A percentile compares a stretch with the other conserved stretches of the same genome.
Conservation (phyloP, 2,888 invertebrate genomes). For the Xestia c-nigrum region DNA sequence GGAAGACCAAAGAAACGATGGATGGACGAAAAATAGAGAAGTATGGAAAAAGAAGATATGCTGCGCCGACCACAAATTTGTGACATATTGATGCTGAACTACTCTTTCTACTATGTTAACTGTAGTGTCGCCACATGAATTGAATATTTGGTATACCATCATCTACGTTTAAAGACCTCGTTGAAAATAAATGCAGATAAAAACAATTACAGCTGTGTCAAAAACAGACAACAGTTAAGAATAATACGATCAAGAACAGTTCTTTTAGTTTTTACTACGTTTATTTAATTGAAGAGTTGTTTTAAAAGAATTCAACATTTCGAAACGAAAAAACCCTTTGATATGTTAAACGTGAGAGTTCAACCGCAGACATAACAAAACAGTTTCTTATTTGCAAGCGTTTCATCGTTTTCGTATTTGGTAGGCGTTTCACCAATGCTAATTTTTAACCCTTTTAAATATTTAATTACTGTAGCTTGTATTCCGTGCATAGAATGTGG, state of each 20-base stretch:
- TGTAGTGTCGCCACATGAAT: too few relatives aligned
- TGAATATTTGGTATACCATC: neutral
- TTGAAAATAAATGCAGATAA: neutral
- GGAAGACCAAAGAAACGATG: too few relatives aligned
- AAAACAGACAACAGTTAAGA: neutral
- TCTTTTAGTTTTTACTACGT: neutral
- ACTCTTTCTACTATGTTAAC: too few relatives aligned
- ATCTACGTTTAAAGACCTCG: neutral
- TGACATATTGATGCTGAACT: too few relatives aligned
- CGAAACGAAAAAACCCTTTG: conserved; percentile 21
- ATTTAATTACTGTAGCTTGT: conserved; percentile 24
- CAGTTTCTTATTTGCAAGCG: neutral
- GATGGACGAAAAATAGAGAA: too few relatives aligned
- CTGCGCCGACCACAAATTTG: too few relatives aligned
- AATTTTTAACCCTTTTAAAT: conserved; percentile 25
- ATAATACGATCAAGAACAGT: neutral
- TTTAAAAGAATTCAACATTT: neutral
- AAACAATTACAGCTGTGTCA: neutral
- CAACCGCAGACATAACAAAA: neutral
- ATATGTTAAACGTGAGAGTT: conserved; percentile 23
- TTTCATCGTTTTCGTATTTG: conserved; percentile 1
- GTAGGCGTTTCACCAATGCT: neutral
- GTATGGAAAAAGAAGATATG: too few relatives aligned
- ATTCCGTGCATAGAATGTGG: conserved; percentile 1
- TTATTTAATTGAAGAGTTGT: neutral